Base-by-base conservation (phyloP, 1,140 invertebrate species). In the Zaprionus tsacasi region DNA sequence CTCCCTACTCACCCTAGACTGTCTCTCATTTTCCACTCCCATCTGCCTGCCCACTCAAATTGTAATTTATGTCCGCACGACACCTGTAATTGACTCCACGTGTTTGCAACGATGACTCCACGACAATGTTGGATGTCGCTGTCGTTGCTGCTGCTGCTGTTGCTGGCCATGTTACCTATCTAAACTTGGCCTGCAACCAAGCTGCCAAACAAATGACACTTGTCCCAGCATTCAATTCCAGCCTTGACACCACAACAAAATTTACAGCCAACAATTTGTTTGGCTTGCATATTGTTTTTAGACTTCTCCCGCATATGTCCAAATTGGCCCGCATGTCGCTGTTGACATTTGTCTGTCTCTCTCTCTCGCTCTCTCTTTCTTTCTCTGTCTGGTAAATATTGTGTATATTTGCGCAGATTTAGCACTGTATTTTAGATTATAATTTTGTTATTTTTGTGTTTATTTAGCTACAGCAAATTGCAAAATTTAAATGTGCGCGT, bases 11-110 rank as follows among this genome's bases (percentile, higher is more conserved):
- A n/a, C 5, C 10, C 12, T 3, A n/a, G n/a, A n/a, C n/a, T n/a
- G n/a, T n/a, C n/a, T n/a, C n/a, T n/a, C n/a, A n/a, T n/a, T n/a
- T n/a, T n/a, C n/a, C n/a, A 12, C 5, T 60, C 7, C 12, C 36
- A 48, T 45, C 33, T 40, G 66, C 77, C 72, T 67, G 70, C 73
- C 69, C 79, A 83, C 70, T 81, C 70, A 83, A 89, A 78, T 74
- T 81, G 83, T 89, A 83, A 88, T 88, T 88, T 88, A 88, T 88
- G 83, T 88, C 66, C 67, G 59, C 58, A 70, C 74, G 78, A 78
- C 83, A 87, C 80, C 70, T 87, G 79, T 80, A 83, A 87, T 87
- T 83, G 83, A 88, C 83, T 89, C 58, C 83, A 87, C 74, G 83
- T 87, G 67, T 66, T 45, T 70, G 66, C 33, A 8, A 35, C 33